phyloP scores from a whole-genome alignment of 2,797 vertebrate genomes.

The Kryptolebias ocellatus region DNA sequence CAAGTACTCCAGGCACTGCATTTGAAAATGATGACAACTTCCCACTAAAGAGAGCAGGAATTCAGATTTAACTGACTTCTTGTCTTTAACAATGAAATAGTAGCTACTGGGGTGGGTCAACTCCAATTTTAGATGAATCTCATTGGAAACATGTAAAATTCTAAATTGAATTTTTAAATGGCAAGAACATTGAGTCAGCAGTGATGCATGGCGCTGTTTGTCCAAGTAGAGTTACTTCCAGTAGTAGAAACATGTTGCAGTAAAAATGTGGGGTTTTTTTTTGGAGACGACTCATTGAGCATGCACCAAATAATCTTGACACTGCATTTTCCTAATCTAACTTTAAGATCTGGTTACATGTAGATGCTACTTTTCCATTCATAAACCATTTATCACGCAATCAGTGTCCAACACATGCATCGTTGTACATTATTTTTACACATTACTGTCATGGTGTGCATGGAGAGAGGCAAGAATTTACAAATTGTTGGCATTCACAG shows the following conservation, averaged over 20 bases:
- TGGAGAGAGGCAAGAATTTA: constrained; percentile 34
- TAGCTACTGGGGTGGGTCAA: neutral
- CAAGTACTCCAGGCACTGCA: no score
- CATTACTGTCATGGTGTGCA: constrained; percentile 42
- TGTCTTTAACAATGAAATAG: no score
- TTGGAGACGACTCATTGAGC: constrained; percentile 30
- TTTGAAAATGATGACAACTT: no score
- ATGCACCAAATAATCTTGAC: constrained; percentile 53
- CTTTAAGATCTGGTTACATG: constrained; percentile 27
- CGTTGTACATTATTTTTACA: constrained; percentile 35
- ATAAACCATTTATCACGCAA: neutral
- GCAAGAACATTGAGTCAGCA: no score
- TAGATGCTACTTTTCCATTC: constrained; percentile 30
- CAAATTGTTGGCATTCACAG: constrained; percentile 35
- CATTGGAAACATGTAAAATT: no score
- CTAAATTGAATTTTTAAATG: no score
- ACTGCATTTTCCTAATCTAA: constrained; percentile 25
- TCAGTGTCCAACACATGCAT: constrained; percentile 18
- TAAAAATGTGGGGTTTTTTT: no score
- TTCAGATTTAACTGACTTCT: no score
- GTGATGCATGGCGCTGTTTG: no score
- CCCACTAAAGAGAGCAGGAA: no score
- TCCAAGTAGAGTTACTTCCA: no score
- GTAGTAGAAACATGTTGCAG: no score
- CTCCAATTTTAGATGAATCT: neutral